These are phyloP conservation scores for Erythrocebus patas DNA, from an alignment of 2,113 vertebrate species.

Conservation along the genomic window DNA sequence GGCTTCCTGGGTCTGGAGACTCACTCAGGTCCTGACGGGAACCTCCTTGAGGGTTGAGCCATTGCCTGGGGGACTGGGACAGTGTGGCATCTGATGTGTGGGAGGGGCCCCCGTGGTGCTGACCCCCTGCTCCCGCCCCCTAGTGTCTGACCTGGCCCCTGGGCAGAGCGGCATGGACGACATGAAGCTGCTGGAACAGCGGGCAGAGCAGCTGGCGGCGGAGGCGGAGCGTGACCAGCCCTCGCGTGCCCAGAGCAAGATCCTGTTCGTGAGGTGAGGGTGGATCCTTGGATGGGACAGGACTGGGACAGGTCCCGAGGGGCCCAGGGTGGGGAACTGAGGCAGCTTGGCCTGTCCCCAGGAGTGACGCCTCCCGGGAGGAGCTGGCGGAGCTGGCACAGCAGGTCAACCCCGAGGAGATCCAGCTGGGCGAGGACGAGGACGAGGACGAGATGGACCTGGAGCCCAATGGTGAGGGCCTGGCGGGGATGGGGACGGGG, in stretches of 20 bases:
- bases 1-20: neutral
- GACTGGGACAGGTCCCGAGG: neutral
- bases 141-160: constrained; percentile 92
- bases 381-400: constrained; percentile 92
- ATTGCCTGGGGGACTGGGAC: neutral
- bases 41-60: neutral
- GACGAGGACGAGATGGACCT: constrained; percentile 87
- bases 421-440: constrained; percentile 90
- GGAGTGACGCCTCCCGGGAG: constrained; percentile 91
- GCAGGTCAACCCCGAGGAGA: constrained; percentile 94
- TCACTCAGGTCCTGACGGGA: too few relatives aligned
- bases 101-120: neutral
- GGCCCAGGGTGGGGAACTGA: neutral
- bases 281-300: rapidly evolving
- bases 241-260: constrained; percentile 89
- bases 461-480: constrained; percentile 89
- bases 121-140: neutral
- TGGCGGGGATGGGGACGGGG: rapidly evolving
- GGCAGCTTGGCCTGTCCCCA: constrained; percentile 29
- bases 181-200: constrained; percentile 94
- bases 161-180: constrained; percentile 91
- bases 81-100: neutral
- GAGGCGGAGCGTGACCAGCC: constrained; percentile 91
- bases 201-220: constrained; percentile 90
- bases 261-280: constrained; percentile 92